phyloP scores from a whole-genome alignment of 1,140 invertebrate species.

The Aleiodes sp. region DNA sequence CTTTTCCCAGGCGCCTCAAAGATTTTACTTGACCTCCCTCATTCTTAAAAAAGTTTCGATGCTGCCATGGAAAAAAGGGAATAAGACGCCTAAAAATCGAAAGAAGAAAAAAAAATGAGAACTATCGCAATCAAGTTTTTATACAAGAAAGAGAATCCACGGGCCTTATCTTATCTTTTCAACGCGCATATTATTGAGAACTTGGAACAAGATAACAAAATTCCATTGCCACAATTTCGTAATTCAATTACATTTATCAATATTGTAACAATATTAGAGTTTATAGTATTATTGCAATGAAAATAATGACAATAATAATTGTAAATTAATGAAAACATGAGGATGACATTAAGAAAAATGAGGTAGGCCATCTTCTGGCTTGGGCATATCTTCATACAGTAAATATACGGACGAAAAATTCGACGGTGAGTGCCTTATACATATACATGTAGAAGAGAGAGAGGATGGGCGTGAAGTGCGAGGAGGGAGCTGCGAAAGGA shows the following conservation, averaged over 20 bases:
- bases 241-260: slow-evolving; percentile 6
- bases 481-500: slow-evolving; percentile 29
- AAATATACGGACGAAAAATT: slow-evolving; percentile 12
- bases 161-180: slow-evolving; percentile 12
- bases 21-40: slow-evolving; percentile 29
- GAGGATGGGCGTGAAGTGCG: slow-evolving; percentile 13
- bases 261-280: not conserved
- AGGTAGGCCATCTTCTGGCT: not conserved
- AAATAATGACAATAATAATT: not conserved
- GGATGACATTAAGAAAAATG: not conserved
- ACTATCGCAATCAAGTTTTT: slow-evolving; percentile 7
- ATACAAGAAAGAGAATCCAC: not conserved
- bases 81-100: not conserved
- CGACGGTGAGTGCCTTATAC: not conserved
- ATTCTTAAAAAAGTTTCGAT: not conserved
- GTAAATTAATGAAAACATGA: no score
- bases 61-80: not conserved
- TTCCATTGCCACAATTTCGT: slow-evolving; percentile 8
- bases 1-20: slow-evolving; percentile 38
- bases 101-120: not conserved
- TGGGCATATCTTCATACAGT: slow-evolving; percentile 3
- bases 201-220: slow-evolving; percentile 24
- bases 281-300: no score
- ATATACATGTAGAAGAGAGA: slow-evolving; percentile 9
- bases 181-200: slow-evolving; percentile 32